Percentiles rank a stretch among this genome's conserved stretches.
Conservation (phyloP, 2,888 invertebrate genomes). For the Latheticus oryzae region DNA sequence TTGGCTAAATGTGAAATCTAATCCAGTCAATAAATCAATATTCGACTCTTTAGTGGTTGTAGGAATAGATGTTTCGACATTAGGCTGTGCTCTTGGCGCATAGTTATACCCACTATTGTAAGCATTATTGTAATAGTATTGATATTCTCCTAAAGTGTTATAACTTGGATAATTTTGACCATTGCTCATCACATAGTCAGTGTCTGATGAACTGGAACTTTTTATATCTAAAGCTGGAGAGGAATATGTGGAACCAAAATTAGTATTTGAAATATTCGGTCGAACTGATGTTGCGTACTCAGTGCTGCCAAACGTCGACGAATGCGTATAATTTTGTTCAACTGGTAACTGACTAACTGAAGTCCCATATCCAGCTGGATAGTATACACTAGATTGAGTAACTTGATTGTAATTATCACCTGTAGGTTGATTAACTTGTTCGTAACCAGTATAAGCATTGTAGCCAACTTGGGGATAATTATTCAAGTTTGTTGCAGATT, state of each 20-base stretch:
- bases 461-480: no score
- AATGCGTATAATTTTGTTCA: constrained; percentile 12
- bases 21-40: constrained; percentile 78
- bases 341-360: constrained; percentile 1
- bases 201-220: constrained; percentile 42
- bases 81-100: constrained; percentile 7
- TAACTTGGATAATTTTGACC: constrained; percentile 27
- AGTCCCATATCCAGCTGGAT: constrained; percentile 51
- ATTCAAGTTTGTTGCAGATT: constrained; percentile 1
- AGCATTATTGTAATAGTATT: constrained; percentile 25
- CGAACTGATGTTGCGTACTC: constrained; percentile 54
- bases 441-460: no score
- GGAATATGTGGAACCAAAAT: constrained; percentile 50
- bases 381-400: constrained; percentile 40
- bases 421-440: constrained; percentile 1
- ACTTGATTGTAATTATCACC: constrained; percentile 1
- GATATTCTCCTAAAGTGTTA: constrained; percentile 13
- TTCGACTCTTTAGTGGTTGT: constrained; percentile 55
- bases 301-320: constrained; percentile 19
- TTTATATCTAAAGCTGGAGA: constrained; percentile 49
- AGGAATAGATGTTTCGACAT: constrained; percentile 7
- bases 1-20: constrained; percentile 79
- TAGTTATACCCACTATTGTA: constrained; percentile 21
- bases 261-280: constrained; percentile 41
- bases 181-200: constrained; percentile 35